Evolutionary conservation across 1,140 invertebrate species (phyloP).

Genomic region (Solenopsis fugax): DNA sequence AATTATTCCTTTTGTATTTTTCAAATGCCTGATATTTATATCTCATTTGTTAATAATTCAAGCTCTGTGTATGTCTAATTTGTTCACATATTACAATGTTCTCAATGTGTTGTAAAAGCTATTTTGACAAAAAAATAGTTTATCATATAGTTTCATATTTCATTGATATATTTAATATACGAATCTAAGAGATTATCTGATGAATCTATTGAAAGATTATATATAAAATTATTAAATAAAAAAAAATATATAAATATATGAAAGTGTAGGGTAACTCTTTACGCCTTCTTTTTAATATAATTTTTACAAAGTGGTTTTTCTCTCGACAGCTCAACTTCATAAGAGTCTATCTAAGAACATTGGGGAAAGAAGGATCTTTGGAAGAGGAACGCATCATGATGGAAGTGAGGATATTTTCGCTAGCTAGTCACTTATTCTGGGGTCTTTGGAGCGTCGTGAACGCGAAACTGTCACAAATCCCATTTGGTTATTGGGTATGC

Average conservation of each 20-base stretch:
- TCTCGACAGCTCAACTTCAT: slow-evolving; percentile 88
- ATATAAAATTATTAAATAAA: slow-evolving; percentile 29
- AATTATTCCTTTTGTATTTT: slow-evolving; percentile 33
- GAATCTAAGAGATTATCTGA: slow-evolving; percentile 13
- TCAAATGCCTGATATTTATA: slow-evolving; percentile 31
- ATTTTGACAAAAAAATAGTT: slow-evolving; percentile 2
- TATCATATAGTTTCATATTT: slow-evolving; percentile 5
- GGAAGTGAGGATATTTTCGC: slow-evolving; percentile 94
- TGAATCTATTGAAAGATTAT: neutral
- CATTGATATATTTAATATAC: neutral
- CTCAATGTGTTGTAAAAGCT: slow-evolving; percentile 6
- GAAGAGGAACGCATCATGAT: slow-evolving; percentile 89
- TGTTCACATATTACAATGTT: slow-evolving; percentile 30
- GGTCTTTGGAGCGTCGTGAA: slow-evolving; percentile 96
- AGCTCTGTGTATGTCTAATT: slow-evolving; percentile 24
- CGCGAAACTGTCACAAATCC: slow-evolving; percentile 94
- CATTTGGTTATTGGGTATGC: slow-evolving; percentile 98
- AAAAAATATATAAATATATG: neutral
- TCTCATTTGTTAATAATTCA: slow-evolving; percentile 21
- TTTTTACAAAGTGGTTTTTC: slow-evolving; percentile 58
- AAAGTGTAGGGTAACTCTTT: slow-evolving; percentile 10
- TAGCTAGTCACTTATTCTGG: slow-evolving; percentile 98
- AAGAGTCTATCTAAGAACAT: slow-evolving; percentile 87
- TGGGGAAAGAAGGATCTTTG: slow-evolving; percentile 80
- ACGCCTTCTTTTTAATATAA: slow-evolving; percentile 8